Evolutionary conservation across 2,888 invertebrate genomes (phyloP), one percentile per base, ranked within the genome.

Genomic region (Andrena marginata): DNA sequence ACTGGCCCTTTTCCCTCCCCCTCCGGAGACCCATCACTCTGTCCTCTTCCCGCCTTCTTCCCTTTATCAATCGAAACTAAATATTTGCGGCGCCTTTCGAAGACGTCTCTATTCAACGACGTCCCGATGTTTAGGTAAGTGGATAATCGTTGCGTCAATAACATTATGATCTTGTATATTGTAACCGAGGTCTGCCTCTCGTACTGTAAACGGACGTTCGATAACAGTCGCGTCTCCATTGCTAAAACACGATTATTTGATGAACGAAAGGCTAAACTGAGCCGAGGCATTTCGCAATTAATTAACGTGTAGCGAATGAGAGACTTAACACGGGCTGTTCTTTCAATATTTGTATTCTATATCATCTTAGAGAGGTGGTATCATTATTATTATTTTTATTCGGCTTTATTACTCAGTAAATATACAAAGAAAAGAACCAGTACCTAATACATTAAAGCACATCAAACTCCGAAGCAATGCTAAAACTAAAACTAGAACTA

Each of bases 71-170:
- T 60, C 60, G 62, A 82, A 80, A 87, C 82, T 85, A 87, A 87
- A 87, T 78, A 87, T 85, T 87, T 85, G 71, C 51, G 33, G 51
- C 48, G 31, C 31, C 63, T 54, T n/a, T 74, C 74, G 68, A 56
- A 49, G 51, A 48, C 59, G 35, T 16, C 16, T 76, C 73, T 35
- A 33, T 80, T 42, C 33, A 42, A 54, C 60, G 56, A 54, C 29
- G 42, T 71, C 42, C 2, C 77, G 33, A 49, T 26, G 67, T 29
- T 68, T n/a, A 79, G 72, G 54, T 70, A 54, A 64, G 42, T 49
- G 31, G 74, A 79, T 60, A 72, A 71, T 20, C 56, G 42, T 20
- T 16, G 13, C 8, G 20, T 2, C 20, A 77, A 74, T 33, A 51
- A 82, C 78, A 79, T 77, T 72, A 70, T 73, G 33, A 1, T n/a